phyloP scores from a whole-genome alignment of 2,888 invertebrate genomes.

The Heteromurus nitidus region DNA sequence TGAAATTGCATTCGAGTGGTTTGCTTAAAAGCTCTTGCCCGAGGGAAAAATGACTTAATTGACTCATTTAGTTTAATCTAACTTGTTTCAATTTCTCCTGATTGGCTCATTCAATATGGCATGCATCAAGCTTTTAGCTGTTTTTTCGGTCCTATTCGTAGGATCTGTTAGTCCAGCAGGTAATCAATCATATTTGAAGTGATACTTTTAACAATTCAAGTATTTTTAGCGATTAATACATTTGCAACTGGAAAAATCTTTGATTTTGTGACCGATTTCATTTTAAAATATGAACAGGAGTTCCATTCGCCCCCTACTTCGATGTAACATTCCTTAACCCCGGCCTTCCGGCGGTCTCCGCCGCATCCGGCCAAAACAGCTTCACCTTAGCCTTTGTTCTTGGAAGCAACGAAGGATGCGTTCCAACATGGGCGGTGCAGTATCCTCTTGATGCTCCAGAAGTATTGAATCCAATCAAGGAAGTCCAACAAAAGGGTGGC shows the following conservation, averaged over 20 bases:
- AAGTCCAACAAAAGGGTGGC: constrained; percentile 68
- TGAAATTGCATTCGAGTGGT: no score
- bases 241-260: no score
- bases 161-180: not conserved
- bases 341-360: constrained; percentile 63
- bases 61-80: no score
- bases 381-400: constrained; percentile 71
- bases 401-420: constrained; percentile 64
- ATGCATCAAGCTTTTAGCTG: not conserved
- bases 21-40: no score
- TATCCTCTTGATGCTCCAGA: constrained; percentile 65
- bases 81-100: no score
- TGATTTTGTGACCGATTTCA: not conserved
- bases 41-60: no score
- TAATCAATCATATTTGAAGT: not conserved
- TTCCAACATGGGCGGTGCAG: constrained; percentile 71
- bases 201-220: no score
- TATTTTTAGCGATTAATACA: no score
- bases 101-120: no score
- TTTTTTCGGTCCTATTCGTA: not conserved
- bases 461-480: constrained; percentile 65
- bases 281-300: no score
- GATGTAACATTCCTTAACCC: constrained; percentile 66
- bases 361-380: constrained; percentile 68
- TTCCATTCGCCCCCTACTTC: constrained; percentile 70